Evolutionary conservation across 2,113 vertebrate species (phyloP), one percentile per base, ranked within the genome.

Genomic region (Vicugna pacos): DNA sequence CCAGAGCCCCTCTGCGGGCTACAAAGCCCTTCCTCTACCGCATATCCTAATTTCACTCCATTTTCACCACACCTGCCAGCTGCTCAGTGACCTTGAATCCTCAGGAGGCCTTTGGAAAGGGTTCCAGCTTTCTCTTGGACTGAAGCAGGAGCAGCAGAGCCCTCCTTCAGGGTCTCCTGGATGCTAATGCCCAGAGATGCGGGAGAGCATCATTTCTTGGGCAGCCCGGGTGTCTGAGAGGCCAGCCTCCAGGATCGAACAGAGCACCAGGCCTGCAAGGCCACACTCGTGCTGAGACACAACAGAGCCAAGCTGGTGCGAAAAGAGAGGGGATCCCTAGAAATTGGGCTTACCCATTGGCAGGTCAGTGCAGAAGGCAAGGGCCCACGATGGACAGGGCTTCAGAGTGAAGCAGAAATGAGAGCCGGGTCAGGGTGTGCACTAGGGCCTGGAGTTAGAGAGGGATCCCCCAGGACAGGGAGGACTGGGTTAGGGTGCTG

Each of bases 31-130:
- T 50, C 30, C 24, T 56, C 62, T 4, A 8, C 26, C 24, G 24
- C 19, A 5, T 2, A 1, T 5, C 48, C 16, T 28, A 58, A 16
- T 75, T 52, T 67, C 30, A 19, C 60, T 48, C 20, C 62, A 17
- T 9, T 14, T 26, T 20, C 6, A 22, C 22, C 2, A 8, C 0
- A 3, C 35, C 35, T 24, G 30, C 0, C 22, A 1, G 22, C n/a
- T 0, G 15, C n/a, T n/a, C 35, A 13, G 65, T 1, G 14, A 20
- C 79, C 8, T 30, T 5, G 17, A 52, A 2, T 42, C 54, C 81
- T 24, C 8, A 64, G 58, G 54, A 80, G 54, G 12, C 4, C 20
- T 20, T 26, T 16, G 48, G 9, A 30, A 20, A n/a, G 8, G 69
- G 32, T 16, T 30, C 35, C 0, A 0, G 42, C 35, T 72, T 48